Evolutionary conservation across 1,140 invertebrate species (phyloP).

Genomic region (Ruditapes philippinarum): DNA sequence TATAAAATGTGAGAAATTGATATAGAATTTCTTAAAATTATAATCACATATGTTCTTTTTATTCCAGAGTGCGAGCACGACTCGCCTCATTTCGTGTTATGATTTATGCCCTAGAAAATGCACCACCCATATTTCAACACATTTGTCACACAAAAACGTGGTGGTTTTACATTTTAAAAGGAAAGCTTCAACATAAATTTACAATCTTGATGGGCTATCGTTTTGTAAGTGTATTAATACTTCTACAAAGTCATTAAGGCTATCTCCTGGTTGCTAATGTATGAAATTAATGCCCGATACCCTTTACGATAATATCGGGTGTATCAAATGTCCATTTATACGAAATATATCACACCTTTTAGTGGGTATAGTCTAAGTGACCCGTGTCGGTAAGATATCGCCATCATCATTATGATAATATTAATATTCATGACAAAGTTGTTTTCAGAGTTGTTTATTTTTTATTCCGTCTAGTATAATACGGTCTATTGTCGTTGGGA

Average conservation of each 20-base stretch:
- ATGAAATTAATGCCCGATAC: slow-evolving; percentile 11
- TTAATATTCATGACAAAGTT: slow-evolving; percentile 22
- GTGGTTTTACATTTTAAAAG: slow-evolving; percentile 13
- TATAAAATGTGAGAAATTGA: slow-evolving; percentile 54
- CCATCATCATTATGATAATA: background rate
- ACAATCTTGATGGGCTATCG: slow-evolving; percentile 14
- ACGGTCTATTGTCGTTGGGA: background rate
- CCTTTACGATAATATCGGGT: slow-evolving; percentile 2
- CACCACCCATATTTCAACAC: slow-evolving; percentile 26
- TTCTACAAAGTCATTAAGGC: slow-evolving; percentile 10
- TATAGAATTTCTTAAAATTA: slow-evolving; percentile 32
- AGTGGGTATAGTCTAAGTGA: background rate
- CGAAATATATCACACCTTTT: slow-evolving; percentile 20
- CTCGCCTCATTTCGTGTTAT: slow-evolving; percentile 4
- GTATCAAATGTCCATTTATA: slow-evolving; percentile 38
- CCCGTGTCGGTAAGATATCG: background rate
- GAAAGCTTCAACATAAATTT: background rate
- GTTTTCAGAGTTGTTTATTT: background rate
- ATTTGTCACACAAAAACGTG: slow-evolving; percentile 12
- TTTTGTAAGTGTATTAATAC: background rate
- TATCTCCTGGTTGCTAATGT: slow-evolving; percentile 13
- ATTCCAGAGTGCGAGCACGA: background rate
- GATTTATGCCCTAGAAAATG: background rate
- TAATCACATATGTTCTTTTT: slow-evolving; percentile 11
- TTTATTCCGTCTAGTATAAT: background rate